Conservation (phyloP, 2,797 vertebrate genomes). For the Apodemus agrarius region DNA sequence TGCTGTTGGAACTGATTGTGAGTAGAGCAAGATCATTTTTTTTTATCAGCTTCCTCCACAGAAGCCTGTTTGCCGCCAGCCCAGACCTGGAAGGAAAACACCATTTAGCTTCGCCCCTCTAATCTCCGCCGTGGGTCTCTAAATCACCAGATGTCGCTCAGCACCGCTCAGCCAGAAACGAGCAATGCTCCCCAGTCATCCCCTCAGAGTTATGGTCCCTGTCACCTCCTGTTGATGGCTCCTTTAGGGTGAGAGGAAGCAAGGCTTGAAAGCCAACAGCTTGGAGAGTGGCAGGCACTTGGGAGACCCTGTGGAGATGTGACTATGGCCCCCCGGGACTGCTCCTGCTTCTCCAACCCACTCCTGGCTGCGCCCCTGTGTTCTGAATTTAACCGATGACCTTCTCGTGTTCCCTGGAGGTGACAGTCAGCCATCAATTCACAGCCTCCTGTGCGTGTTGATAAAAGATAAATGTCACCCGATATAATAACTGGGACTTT, state of each 20-base stretch:
- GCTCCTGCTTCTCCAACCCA: background rate
- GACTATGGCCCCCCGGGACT: background rate
- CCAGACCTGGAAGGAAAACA: constrained; percentile 82
- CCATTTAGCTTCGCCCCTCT: constrained; percentile 79
- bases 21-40: constrained; percentile 86
- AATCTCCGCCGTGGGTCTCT: constrained; percentile 78
- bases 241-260: constrained; percentile 69
- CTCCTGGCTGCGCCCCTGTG: rapidly evolving
- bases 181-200: constrained; percentile 65
- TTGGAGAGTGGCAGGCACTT: background rate
- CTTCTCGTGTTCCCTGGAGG: background rate
- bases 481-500: background rate
- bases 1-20: constrained; percentile 83
- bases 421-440: background rate
- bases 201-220: constrained; percentile 69
- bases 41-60: constrained; percentile 86
- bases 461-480: background rate
- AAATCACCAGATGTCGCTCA: constrained; percentile 82
- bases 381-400: background rate
- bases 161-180: constrained; percentile 79
- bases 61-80: constrained; percentile 80
- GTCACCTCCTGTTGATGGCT: constrained; percentile 67
- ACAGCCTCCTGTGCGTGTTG: background rate
- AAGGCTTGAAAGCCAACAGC: background rate
- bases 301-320: rapidly evolving